Conservation (phyloP, 2,113 vertebrate genomes). For the Ictalurus furcatus region DNA sequence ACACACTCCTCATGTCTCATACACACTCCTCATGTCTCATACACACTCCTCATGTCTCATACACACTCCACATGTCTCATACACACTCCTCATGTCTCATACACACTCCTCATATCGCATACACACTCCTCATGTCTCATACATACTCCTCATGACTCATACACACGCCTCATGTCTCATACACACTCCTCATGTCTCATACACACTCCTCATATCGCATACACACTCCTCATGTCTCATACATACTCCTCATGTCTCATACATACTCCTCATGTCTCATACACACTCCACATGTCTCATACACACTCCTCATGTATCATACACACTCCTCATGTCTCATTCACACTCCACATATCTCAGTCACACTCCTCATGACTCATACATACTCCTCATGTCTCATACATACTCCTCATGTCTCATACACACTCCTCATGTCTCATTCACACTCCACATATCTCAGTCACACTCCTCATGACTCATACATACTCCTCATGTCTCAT, state of each 20-base stretch:
- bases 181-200: background rate
- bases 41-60: background rate
- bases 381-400: background rate
- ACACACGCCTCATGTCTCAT: background rate
- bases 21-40: background rate
- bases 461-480: background rate
- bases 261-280: background rate
- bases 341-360: background rate
- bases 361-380: background rate
- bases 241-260: background rate
- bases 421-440: background rate
- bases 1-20: background rate
- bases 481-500: background rate
- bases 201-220: background rate
- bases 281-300: background rate
- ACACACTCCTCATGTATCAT: background rate
- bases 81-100: background rate
- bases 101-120: background rate
- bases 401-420: no score
- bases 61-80: background rate
- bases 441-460: background rate
- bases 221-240: no score
- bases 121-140: background rate
- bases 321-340: background rate
- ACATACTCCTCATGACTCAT: background rate